These are phyloP conservation scores for Cherax destructor DNA, from an alignment of 1,140 invertebrate species.

Conservation along the genomic window DNA sequence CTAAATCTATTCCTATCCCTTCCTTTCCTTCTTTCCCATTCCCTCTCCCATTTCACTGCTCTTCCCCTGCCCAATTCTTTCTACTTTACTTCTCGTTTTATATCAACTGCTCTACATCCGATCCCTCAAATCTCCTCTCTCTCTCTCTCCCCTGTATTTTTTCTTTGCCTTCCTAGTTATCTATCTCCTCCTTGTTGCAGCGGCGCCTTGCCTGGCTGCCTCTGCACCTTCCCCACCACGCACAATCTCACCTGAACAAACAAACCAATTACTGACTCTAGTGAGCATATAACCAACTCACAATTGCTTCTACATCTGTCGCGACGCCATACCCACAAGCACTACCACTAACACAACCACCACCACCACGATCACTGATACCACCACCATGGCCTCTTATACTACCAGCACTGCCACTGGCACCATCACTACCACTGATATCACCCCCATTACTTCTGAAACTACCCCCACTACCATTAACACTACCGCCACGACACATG, in stretches of 20 bases:
- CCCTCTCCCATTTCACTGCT: no score
- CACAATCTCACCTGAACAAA: conserved; percentile 13
- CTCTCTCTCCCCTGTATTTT: background rate
- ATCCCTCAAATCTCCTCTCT: background rate
- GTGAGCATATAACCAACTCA: background rate
- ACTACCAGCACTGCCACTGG: background rate
- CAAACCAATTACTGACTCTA: background rate
- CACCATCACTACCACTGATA: background rate
- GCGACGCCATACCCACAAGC: background rate
- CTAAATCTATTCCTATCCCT: no score
- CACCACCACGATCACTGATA: background rate
- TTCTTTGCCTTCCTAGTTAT: background rate
- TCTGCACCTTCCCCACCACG: background rate
- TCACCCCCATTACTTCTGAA: no score
- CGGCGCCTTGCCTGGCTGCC: no score
- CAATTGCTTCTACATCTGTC: background rate
- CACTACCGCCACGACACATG: no score
- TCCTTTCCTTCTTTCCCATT: no score
- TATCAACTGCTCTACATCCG: no score
- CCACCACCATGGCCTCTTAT: background rate
- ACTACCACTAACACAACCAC: background rate
- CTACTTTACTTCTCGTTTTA: no score
- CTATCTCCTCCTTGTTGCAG: background rate
- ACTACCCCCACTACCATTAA: no score
- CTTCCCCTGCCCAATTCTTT: no score